Conservation (phyloP, 2,797 vertebrate species). For the Characodon lateralis region DNA sequence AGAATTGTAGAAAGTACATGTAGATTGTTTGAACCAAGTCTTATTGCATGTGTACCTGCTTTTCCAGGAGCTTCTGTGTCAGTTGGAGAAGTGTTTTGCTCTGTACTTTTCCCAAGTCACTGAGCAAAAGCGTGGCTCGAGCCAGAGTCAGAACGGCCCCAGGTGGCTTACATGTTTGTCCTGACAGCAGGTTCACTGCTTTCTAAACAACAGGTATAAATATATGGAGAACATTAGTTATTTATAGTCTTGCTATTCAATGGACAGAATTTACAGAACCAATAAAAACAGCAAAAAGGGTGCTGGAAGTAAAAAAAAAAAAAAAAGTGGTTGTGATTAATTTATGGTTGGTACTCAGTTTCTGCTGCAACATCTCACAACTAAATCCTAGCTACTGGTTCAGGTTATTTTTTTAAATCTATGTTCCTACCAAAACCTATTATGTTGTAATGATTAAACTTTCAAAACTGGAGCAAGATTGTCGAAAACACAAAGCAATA, state of each 20-base stretch:
- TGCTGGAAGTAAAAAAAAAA: not conserved
- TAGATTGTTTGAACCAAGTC: not conserved
- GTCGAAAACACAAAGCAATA: not conserved
- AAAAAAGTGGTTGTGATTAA: not conserved
- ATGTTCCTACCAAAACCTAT: not conserved
- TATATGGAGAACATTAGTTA: not conserved
- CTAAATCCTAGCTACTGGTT: not conserved
- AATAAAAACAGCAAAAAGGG: not conserved
- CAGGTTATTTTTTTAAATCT: not conserved
- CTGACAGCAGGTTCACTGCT: conserved; percentile 73
- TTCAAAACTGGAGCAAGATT: not conserved
- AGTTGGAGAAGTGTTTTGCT: conserved; percentile 61
- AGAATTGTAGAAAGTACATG: not conserved
- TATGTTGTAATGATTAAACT: not conserved
- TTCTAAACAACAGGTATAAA: conserved; percentile 55
- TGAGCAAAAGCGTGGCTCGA: conserved; percentile 70
- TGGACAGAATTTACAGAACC: not conserved
- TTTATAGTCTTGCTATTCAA: not conserved
- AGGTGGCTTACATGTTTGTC: conserved; percentile 52
- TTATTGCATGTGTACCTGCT: conserved; percentile 67
- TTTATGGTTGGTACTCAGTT: not conserved
- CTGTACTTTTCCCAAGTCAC: conserved; percentile 57
- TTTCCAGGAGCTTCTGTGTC: conserved; percentile 72
- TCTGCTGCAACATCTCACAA: not conserved
- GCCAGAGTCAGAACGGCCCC: conserved; percentile 67